These are phyloP conservation scores for Rhagoletis zephyria DNA, from an alignment of 1,140 invertebrate genomes.

Conservation along the genomic window DNA sequence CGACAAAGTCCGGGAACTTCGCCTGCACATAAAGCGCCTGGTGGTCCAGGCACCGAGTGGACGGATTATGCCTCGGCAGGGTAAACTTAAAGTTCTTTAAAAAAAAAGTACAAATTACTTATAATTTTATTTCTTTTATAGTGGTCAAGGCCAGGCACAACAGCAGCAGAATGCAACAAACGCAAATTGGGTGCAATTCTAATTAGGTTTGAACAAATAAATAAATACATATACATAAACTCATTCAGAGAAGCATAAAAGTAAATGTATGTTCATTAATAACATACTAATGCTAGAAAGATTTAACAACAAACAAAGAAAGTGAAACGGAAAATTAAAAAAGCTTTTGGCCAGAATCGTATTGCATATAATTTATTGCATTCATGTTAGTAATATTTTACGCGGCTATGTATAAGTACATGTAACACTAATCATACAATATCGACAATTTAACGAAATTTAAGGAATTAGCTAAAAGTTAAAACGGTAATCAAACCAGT, in stretches of 20 bases:
- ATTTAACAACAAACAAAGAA: background rate
- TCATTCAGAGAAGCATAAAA: constrained; percentile 44
- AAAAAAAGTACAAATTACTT: background rate
- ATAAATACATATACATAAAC: constrained; percentile 47
- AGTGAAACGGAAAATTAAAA: background rate
- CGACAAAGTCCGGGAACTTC: too few relatives aligned
- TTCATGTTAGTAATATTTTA: constrained; percentile 3
- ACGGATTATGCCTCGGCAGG: constrained; percentile 85
- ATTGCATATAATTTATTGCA: constrained; percentile 49
- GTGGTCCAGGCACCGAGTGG: constrained; percentile 78
- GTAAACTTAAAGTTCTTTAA: constrained; percentile 64
- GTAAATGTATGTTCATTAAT: constrained; percentile 12
- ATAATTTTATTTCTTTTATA: background rate
- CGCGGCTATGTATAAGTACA: background rate
- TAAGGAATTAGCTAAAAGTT: constrained; percentile 39
- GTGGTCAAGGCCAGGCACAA: constrained; percentile 70
- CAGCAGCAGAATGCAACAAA: constrained; percentile 76
- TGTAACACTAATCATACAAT: constrained; percentile 16
- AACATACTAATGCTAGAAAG: background rate
- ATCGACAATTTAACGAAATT: constrained; percentile 49
- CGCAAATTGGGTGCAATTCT: constrained; percentile 84
- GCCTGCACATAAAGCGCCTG: constrained; percentile 59
- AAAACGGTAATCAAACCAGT: constrained; percentile 23
- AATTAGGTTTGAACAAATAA: constrained; percentile 65
- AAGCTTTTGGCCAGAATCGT: constrained; percentile 8